phyloP scores from a whole-genome alignment of 35 echinoderm and acorn worm species.

The Anneissia japonica region DNA sequence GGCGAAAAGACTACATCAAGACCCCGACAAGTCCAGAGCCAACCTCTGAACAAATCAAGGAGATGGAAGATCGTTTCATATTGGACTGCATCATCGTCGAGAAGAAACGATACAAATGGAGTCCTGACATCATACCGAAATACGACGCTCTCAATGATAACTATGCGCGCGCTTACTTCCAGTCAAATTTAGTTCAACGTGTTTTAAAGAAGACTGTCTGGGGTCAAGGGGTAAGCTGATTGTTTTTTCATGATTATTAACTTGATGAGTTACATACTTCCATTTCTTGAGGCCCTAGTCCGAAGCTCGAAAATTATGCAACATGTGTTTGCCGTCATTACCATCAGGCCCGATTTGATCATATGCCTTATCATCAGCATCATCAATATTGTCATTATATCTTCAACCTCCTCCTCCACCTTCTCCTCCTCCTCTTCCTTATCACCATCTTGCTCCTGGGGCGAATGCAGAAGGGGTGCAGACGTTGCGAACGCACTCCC shows the following conservation, averaged over 20 bases:
- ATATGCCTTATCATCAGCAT: too few species aligned
- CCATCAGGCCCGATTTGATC: too few species aligned
- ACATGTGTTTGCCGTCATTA: too few species aligned
- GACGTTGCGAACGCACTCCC: too few species aligned
- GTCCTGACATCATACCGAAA: constrained; percentile 79
- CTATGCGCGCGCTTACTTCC: constrained; percentile 63
- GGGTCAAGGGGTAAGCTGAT: constrained; percentile 1
- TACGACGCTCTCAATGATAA: constrained; percentile 66
- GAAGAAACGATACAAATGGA: constrained; percentile 85
- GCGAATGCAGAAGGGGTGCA: too few species aligned
- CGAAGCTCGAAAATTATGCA: too few species aligned
- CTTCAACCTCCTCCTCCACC: too few species aligned
- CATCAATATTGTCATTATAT: too few species aligned
- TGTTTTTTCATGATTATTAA: background rate
- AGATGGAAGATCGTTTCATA: constrained; percentile 66
- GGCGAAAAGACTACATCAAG: constrained; percentile 9
- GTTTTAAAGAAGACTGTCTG: constrained; percentile 48
- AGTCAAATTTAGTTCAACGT: constrained; percentile 53
- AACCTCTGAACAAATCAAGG: constrained; percentile 19
- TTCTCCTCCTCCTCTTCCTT: too few species aligned
- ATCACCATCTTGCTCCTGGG: too few species aligned
- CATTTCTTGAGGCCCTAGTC: too few species aligned
- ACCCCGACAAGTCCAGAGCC: constrained; percentile 18
- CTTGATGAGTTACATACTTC: too few species aligned
- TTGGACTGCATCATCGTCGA: constrained; percentile 77